Base-by-base conservation (phyloP, 2,113 vertebrate genomes). In the Trogon surrucura region DNA sequence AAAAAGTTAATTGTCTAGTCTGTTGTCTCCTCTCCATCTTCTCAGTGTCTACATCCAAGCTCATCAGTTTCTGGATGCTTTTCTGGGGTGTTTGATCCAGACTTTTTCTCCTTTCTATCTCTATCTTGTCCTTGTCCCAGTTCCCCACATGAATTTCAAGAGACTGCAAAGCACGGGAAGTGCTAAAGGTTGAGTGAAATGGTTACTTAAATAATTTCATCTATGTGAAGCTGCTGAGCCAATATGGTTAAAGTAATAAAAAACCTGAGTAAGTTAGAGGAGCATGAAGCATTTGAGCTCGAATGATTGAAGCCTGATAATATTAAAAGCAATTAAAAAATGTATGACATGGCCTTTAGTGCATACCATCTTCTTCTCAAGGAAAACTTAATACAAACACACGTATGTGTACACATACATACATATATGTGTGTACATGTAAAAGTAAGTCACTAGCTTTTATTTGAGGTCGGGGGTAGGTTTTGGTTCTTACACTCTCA, bases 401-500 rank as follows among this genome's bases (percentile, higher is more conserved):
- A 45, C 6, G 11, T 22, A 44, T 0, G 1, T 36, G 16, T 45
- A 44, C 25, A 38, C 30, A 17, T 53, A 41, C 48, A 26, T 47
- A 30, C 3, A 3, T 44, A 36, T n/a, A 72, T 1, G 2, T 50
- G 16, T 51, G 32, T 29, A 27, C 32, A 44, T 48, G 21, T 71
- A 79, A 92, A 66, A 91, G 50, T 60, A 79, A 74, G n/a, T 66
- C 69, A 65, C 75, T 53, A 44, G 95, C 47, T 87, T 94, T 41
- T 66, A 34, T 22, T 62, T 93, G 57, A 75, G 45, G 10, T 1
- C 54, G 72, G 51, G 66, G 83, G 51, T 27, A 69, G 50, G 4
- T 66, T 84, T 95, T 93, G 32, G 45, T 93, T 97, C 91, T 92
- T 69, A 41, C 16, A 41, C 47, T 97, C 83, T 93, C 38, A 86